Evolutionary conservation across 2,888 invertebrate genomes (phyloP).

Genomic region (Aelia acuminata): DNA sequence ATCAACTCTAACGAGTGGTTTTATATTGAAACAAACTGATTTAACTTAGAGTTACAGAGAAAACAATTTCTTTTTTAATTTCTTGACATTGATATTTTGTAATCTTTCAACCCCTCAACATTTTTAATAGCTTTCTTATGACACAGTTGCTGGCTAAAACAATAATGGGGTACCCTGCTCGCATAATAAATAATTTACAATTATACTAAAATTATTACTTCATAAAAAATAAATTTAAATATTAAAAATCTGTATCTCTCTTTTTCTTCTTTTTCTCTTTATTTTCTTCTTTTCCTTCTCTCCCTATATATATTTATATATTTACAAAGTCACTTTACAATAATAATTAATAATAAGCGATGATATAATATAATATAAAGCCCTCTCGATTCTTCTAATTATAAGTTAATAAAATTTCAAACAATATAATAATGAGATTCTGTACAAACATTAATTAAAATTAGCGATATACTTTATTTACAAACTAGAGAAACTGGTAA

Average conservation of each 20-base stretch:
- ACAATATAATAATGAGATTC: constrained; percentile 64
- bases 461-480: constrained; percentile 51
- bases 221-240: constrained; percentile 60
- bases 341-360: constrained; percentile 62
- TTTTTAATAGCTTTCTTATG: not conserved
- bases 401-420: constrained; percentile 63
- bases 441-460: constrained; percentile 64
- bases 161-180: constrained; percentile 48
- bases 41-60: no score
- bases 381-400: constrained; percentile 61
- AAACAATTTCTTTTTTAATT: no score
- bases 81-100: not conserved
- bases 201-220: constrained; percentile 59
- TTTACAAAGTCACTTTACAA: constrained; percentile 63
- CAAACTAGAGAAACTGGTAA: constrained; percentile 57
- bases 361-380: constrained; percentile 62
- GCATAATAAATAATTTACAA: constrained; percentile 58
- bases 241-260: constrained; percentile 59
- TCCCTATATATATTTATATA: constrained; percentile 62
- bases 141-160: not conserved
- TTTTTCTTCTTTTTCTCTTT: constrained; percentile 58
- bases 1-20: no score
- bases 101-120: not conserved
- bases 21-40: no score
- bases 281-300: not conserved